phyloP scores from a whole-genome alignment of 2,113 vertebrate species.

The Terrapene triunguis region DNA sequence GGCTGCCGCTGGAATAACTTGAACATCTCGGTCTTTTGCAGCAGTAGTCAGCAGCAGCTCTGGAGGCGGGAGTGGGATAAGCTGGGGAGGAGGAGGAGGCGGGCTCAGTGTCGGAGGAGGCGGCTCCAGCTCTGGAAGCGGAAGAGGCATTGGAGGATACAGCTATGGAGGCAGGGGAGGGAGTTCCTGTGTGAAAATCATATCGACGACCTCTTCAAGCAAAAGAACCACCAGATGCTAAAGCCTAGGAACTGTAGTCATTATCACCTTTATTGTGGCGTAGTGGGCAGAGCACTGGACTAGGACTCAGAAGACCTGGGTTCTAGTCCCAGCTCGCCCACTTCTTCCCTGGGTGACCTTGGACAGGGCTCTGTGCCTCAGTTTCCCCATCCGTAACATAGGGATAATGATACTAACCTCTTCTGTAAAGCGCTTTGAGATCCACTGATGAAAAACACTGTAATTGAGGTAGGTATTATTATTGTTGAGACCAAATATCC shows the following conservation, averaged over 20 bases:
- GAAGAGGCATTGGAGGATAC: not conserved
- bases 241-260: not conserved
- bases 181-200: conserved; percentile 60
- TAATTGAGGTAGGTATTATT: not conserved
- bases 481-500: not conserved
- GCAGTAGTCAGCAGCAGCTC: not conserved
- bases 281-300: not conserved
- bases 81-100: conserved; percentile 28
- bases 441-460: not conserved
- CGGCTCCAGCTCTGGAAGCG: conserved; percentile 44
- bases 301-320: not conserved
- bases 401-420: not conserved
- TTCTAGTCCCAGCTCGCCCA: not conserved
- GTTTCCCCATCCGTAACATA: not conserved
- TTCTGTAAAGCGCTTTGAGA: not conserved
- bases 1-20: not conserved
- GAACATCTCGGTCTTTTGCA: too few relatives aligned
- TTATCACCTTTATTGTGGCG: not conserved
- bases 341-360: not conserved
- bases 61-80: conserved; percentile 13
- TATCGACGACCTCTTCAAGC: conserved; percentile 71
- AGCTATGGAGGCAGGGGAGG: not conserved
- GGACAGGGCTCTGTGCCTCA: not conserved
- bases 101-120: not conserved
- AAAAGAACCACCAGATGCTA: conserved; percentile 65